Evolutionary conservation across 2,113 vertebrate genomes (phyloP), one percentile per base, ranked within the genome.

Genomic region (Mus pahari): DNA sequence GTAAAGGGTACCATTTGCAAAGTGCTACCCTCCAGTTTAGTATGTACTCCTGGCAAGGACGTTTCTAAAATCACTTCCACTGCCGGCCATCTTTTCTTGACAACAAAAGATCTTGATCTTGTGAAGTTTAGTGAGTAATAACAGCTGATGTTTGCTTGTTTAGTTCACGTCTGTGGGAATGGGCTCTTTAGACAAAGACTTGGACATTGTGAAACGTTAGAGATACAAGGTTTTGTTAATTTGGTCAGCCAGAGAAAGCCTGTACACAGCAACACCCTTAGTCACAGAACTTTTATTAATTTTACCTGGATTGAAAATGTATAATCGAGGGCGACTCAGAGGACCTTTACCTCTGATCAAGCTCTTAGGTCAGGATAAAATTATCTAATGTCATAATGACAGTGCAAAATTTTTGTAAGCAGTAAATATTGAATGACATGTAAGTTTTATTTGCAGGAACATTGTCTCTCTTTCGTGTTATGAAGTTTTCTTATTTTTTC

Each of bases 241-340:
- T 45, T 92, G 55, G 50, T 75, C 7, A 45, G 5, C 42, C n/a
- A 82, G 19, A 16, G 7, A 82, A 82, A 73, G 71, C 22, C 39
- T 28, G 68, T 12, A 42, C 0, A 28, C 39, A 77, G 14, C 31
- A 74, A 22, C 33, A 19, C 0, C 3, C 19, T 58, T 81, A 79
- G 5, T 62, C 3, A 42, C 3, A n/a, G 4, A 55, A 7, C 45
- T 48, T 89, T 91, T 22, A 48, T 19, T 33, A 28, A 79, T 87
- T 88, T 94, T 42, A 91, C 66, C 16, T 64, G 39, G 7, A 62
- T 71, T 93, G 93, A 68, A 82, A 81, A 77, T 93, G 79, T 90
- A 66, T 90, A 33, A 14, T 66, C 60, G 48, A 93, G 22, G 22
- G 87, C 16, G 62, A 90, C 62, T 86, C 26, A 58, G 26, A 90